Evolutionary conservation across 2,113 vertebrate species (phyloP), one percentile per base, ranked within the genome.

Genomic region (Festucalex cinctus): DNA sequence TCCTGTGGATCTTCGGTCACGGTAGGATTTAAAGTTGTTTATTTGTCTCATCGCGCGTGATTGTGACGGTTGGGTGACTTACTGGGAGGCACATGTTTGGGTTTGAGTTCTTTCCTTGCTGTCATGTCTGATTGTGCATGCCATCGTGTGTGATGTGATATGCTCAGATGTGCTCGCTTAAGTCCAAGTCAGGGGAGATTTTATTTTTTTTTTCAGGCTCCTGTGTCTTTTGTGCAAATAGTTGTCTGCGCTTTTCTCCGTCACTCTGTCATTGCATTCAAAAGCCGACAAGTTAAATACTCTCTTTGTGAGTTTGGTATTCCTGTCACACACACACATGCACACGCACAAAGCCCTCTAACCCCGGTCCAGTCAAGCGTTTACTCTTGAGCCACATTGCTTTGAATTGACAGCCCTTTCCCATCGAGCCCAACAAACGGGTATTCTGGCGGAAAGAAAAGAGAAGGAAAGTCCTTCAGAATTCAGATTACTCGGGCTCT

Each of bases 1-100:
- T 91, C 70, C 78, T 90, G 76, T 90, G 90, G 80, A 78, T 91
- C 82, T 73, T 79, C 64, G 83, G 81, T 86, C 89, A 89, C 14
- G 88, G 92, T 93, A 83, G 92, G 91, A 79, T 85, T n/a, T n/a
- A 12, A 74, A 82, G 35, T 83, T 83, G 57, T 57, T 70, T 39
- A 58, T 81, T 67, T 54, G 56, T 80, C 36, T 20, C 66, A 46
- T 77, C 66, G 62, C 6, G 63, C 41, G 35, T 64, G 77, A 62
- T 67, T 72, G 63, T 43, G 53, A 74, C 57, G 46, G 70, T 68
- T 72, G 0, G 73, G 77, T 72, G 72, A 73, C 60, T 67, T 39
- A 39, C 59, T 65, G 71, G 71, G 57, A 65, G 64, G 59, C 58
- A 79, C 48, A 49, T 54, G 39, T 64, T 61, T 77, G 12, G 22